These are phyloP conservation scores for Onychostoma macrolepis DNA, from an alignment of 2,113 vertebrate species.

Conservation along the genomic window DNA sequence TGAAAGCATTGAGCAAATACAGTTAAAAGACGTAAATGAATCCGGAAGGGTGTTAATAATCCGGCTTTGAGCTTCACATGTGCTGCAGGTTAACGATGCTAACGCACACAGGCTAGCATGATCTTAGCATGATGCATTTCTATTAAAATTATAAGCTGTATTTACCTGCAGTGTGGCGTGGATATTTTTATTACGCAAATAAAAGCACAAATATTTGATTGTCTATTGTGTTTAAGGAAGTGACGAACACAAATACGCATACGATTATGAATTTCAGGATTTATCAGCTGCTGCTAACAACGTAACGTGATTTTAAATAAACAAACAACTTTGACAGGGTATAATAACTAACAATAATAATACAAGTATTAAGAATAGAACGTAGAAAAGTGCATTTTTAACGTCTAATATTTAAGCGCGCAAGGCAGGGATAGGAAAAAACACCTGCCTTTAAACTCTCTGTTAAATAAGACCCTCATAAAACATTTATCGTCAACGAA, in stretches of 20 bases:
- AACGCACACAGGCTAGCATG: constrained; percentile 21
- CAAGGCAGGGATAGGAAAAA: not conserved
- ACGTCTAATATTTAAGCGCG: not conserved
- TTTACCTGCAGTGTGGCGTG: not conserved
- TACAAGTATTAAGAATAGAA: not conserved
- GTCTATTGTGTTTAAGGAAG: not conserved
- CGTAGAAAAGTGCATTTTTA: not conserved
- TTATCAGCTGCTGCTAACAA: not conserved
- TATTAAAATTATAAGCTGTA: not conserved
- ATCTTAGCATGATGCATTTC: not conserved
- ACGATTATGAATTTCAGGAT: not conserved
- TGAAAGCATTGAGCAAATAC: not conserved
- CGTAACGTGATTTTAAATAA: not conserved
- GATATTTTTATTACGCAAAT: not conserved
- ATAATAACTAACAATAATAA: not conserved
- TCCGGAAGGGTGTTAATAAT: not conserved
- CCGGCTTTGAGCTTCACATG: constrained; percentile 19
- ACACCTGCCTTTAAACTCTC: constrained; percentile 8
- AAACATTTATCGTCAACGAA: not conserved
- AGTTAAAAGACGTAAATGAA: not conserved
- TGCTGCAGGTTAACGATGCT: constrained; percentile 7
- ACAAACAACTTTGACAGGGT: not conserved
- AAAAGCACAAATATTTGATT: not conserved
- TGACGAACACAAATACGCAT: not conserved
- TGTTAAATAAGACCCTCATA: not conserved